Conservation (phyloP, 2,888 invertebrate species). For the Antheraea yamamai region DNA sequence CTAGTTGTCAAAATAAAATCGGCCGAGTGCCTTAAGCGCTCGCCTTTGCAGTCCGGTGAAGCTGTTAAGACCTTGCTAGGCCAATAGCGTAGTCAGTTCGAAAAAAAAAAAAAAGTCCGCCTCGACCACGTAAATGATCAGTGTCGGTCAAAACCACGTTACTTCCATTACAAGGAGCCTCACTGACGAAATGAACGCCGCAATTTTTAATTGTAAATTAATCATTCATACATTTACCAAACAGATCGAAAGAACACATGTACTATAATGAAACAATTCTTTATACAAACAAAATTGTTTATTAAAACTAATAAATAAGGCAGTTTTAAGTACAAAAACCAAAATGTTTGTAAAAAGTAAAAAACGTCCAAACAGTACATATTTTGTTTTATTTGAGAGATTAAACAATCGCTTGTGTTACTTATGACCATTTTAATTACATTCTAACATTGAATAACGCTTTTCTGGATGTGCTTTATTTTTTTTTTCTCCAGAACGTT, state of each 20-base stretch:
- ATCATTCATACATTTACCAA: not conserved
- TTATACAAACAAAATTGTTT: slow-evolving; percentile 62
- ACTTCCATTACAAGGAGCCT: too few relatives aligned
- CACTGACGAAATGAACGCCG: too few relatives aligned
- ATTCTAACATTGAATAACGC: not conserved
- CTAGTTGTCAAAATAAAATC: too few relatives aligned
- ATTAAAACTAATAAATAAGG: slow-evolving; percentile 63
- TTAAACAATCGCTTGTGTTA: slow-evolving; percentile 9
- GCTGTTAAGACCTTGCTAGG: too few relatives aligned
- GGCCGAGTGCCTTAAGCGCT: too few relatives aligned
- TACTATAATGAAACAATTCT: slow-evolving; percentile 38
- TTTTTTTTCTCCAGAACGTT: not conserved
- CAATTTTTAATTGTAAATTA: too few relatives aligned
- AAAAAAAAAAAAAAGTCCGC: too few relatives aligned
- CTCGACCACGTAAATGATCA: too few relatives aligned
- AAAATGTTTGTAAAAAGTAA: slow-evolving; percentile 31
- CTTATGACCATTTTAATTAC: not conserved
- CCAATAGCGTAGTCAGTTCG: too few relatives aligned
- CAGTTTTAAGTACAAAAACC: slow-evolving; percentile 66
- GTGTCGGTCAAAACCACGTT: too few relatives aligned
- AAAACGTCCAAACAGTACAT: slow-evolving; percentile 4
- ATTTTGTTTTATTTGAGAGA: slow-evolving; percentile 8
- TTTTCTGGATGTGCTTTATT: not conserved
- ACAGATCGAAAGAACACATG: slow-evolving; percentile 24
- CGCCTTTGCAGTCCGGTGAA: too few relatives aligned